Evolutionary conservation across 2,113 vertebrate genomes (phyloP), one percentile per base, ranked within the genome.

Genomic region (Pica pica): DNA sequence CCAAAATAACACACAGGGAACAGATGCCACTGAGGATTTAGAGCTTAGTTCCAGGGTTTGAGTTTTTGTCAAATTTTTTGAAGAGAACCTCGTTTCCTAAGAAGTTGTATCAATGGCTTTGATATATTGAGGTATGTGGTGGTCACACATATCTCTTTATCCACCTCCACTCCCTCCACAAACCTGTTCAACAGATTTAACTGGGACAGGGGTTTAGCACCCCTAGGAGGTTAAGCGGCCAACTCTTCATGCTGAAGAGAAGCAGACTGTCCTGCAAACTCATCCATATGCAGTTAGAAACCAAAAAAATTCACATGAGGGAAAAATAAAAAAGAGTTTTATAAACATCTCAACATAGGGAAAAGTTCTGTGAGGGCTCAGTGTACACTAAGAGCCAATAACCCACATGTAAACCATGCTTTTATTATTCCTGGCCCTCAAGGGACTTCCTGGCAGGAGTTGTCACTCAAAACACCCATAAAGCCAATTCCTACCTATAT

Each of bases 381-480:
- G 0, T 8, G 9, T 37, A 6, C 8, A 28, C n/a, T 3, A 46
- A 52, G 19, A 83, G 27, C 11, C 68, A 77, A 24, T 69, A 73
- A 53, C 7, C 7, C 42, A 35, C 27, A 56, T 0, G 0, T 8
- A 24, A 87, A 39, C 5, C 6, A 74, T 10, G 17, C 11, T 81
- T 68, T 83, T 42, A 56, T 52, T 68, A 69, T 41, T 80, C 47
- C 26, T 86, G 41, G 12, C 21, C 44, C 41, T 60, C 24, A 35
- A 16, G 39, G 23, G 31, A 41, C 27, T 37, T 18, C 35, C 49
- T 44, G 10, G 15, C 39, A 31, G 19, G 18, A 3, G 8, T 24
- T 77, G 39, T 39, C 55, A 83, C 16, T 33, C 71, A 79, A 35
- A 78, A 50, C 5, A 55, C 12, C 9, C 14, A 23, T 11, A 42